A percentile compares a stretch with the other conserved stretches of the same genome.
Conservation (phyloP, 1,140 invertebrate species). For the Helicoverpa armigera region DNA sequence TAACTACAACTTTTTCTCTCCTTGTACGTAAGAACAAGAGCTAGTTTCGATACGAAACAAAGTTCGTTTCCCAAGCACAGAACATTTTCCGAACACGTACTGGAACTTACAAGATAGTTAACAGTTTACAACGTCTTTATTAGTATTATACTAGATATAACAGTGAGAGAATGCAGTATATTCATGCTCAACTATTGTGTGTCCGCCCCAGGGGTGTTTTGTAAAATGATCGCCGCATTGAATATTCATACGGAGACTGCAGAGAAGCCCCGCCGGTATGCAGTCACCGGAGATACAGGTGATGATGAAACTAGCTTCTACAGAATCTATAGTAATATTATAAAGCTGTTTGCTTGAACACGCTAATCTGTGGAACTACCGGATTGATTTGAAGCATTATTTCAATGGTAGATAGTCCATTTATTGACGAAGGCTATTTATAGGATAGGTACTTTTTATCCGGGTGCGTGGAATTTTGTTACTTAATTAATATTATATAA, state of each 20-base stretch:
- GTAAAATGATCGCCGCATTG: conserved; percentile 37
- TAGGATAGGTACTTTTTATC: background rate
- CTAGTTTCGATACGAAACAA: background rate
- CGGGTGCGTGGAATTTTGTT: background rate
- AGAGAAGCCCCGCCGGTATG: conserved; percentile 16
- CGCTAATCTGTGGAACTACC: no score
- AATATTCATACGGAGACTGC: conserved; percentile 38
- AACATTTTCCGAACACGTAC: conserved; percentile 12
- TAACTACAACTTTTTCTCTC: background rate
- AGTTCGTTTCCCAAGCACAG: background rate
- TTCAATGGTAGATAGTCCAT: no score
- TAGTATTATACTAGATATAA: conserved; percentile 1
- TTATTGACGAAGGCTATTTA: no score
- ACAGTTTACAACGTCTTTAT: conserved; percentile 19
- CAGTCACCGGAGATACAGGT: conserved; percentile 10
- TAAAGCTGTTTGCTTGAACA: no score
- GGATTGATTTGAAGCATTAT: no score
- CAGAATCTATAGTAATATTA: background rate
- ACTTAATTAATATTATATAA: no score
- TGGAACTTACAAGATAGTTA: conserved; percentile 21
- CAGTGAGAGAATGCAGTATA: conserved; percentile 3
- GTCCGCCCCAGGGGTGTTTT: conserved; percentile 15
- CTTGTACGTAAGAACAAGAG: background rate
- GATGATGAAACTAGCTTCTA: background rate
- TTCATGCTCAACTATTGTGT: conserved; percentile 17